These are phyloP conservation scores for Perccottus glenii DNA, from an alignment of 2,113 vertebrate genomes.

Conservation along the genomic window DNA sequence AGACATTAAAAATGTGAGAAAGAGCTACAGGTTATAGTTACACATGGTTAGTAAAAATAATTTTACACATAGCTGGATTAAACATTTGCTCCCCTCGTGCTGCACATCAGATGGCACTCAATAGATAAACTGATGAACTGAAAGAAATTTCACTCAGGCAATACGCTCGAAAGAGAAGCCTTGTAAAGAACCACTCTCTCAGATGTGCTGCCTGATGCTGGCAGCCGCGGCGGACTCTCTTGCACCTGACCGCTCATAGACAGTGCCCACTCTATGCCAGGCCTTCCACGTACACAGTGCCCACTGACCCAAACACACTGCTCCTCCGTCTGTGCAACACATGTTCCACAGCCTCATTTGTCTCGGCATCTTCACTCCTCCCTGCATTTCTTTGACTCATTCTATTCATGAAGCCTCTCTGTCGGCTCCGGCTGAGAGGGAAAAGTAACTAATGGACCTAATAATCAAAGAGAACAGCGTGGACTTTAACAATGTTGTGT, in stretches of 20 bases:
- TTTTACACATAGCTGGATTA: too few species aligned
- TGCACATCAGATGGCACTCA: background rate
- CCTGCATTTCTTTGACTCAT: constrained; percentile 1
- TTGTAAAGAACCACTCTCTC: background rate
- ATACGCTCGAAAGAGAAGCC: background rate
- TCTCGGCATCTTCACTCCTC: constrained; percentile 42
- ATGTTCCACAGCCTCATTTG: constrained; percentile 66
- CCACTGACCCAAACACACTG: constrained; percentile 16
- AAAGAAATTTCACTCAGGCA: background rate
- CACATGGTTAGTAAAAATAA: too few species aligned
- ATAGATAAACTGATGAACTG: background rate
- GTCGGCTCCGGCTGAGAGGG: background rate
- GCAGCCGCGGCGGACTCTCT: constrained; percentile 7
- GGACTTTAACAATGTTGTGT: constrained; percentile 10
- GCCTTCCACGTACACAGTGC: constrained; percentile 6
- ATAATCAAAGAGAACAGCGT: background rate
- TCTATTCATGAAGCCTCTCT: constrained; percentile 20
- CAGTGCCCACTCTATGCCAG: constrained; percentile 11
- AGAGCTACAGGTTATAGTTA: too few species aligned
- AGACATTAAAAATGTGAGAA: too few species aligned
- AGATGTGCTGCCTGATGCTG: constrained; percentile 29
- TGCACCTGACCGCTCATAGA: constrained; percentile 43
- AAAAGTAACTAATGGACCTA: constrained; percentile 11
- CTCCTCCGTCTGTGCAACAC: constrained; percentile 68
- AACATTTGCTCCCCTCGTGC: too few species aligned